phyloP scores from a whole-genome alignment of 2,113 vertebrate genomes.

The Leuciscus idus region DNA sequence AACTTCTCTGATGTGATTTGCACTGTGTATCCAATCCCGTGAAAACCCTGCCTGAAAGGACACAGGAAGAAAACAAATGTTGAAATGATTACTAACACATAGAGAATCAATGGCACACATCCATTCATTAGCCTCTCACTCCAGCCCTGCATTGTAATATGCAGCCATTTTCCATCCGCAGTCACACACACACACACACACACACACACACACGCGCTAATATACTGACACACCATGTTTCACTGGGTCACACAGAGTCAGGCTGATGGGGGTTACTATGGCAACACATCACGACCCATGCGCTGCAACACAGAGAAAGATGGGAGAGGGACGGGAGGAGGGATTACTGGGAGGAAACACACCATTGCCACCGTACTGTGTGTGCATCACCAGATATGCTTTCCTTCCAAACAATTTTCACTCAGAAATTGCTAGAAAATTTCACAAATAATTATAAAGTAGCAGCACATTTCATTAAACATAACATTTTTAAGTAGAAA shows the following conservation, averaged over 20 bases:
- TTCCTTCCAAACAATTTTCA: too few species aligned
- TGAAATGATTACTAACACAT: slow-evolving; percentile 4
- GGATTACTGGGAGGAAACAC: too few species aligned
- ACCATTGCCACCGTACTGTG: background rate
- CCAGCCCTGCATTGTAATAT: background rate
- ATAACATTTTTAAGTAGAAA: too few species aligned
- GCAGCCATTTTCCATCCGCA: slow-evolving; percentile 49
- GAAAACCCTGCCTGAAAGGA: background rate
- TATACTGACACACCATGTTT: slow-evolving; percentile 33
- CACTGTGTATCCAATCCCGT: background rate
- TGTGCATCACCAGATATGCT: background rate
- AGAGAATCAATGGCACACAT: slow-evolving; percentile 50
- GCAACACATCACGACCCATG: slow-evolving; percentile 75
- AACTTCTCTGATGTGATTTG: background rate
- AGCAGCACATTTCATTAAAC: too few species aligned
- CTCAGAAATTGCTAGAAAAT: too few species aligned
- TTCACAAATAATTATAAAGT: too few species aligned
- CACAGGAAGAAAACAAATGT: background rate
- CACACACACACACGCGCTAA: too few species aligned
- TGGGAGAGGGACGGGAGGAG: background rate
- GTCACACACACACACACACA: slow-evolving; percentile 34
- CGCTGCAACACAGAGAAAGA: slow-evolving; percentile 61
- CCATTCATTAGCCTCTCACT: slow-evolving; percentile 16
- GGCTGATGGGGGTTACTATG: slow-evolving; percentile 75
- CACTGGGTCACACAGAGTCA: slow-evolving; percentile 71